phyloP scores from a whole-genome alignment of 2,797 vertebrate species.

The Hydrolagus colliei region DNA sequence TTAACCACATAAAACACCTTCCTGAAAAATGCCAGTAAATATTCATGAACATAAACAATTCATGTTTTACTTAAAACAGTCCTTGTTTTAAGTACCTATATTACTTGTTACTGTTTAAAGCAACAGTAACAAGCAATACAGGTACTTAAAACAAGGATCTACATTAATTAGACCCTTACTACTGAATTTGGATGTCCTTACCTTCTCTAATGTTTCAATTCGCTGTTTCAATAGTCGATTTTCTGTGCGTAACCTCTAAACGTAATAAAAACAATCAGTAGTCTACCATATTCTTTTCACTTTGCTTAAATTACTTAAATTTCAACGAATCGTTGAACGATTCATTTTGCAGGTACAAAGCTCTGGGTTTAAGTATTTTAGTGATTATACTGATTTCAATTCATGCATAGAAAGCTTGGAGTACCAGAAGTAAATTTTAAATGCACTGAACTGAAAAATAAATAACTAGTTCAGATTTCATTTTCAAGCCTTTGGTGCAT shows the following conservation, averaged over 20 bases:
- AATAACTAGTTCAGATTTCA: no score
- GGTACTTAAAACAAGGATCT: not conserved
- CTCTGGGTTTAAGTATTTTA: not conserved
- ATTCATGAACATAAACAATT: not conserved
- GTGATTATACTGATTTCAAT: no score
- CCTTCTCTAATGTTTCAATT: slow-evolving; percentile 96
- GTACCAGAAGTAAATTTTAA: no score
- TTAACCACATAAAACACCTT: not conserved
- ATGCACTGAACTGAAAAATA: no score
- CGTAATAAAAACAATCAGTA: slow-evolving; percentile 35
- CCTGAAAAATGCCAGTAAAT: not conserved
- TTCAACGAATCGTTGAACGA: no score
- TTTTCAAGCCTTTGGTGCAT: no score
- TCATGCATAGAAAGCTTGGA: no score
- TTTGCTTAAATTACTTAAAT: no score
- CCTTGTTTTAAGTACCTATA: no score
- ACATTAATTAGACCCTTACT: not conserved
- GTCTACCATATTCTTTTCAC: not conserved
- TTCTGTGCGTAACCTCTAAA: slow-evolving; percentile 90
- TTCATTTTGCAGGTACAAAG: not conserved
- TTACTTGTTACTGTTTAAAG: no score
- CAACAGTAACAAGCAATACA: not conserved
- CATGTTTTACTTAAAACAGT: no score
- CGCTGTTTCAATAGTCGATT: slow-evolving; percentile 92
- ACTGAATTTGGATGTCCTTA: slow-evolving; percentile 57